Conservation (phyloP, 1,140 invertebrate species). For the Anadara kagoshimensis region DNA sequence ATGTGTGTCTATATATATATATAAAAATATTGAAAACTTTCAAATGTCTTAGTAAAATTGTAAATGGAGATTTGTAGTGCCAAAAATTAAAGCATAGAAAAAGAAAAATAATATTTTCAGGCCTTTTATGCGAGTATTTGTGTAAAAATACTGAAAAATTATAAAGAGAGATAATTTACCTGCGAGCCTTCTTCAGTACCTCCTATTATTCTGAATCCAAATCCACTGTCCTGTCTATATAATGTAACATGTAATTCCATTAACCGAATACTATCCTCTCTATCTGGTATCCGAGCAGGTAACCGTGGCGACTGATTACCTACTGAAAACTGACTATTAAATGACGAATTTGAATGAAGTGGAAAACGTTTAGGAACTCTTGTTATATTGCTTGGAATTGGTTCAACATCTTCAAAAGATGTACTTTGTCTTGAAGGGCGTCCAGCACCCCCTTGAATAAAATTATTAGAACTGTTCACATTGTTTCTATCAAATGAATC, state of each 20-base stretch:
- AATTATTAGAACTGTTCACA: constrained; percentile 23
- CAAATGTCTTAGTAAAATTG: no score
- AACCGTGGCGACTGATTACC: constrained; percentile 42
- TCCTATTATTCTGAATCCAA: constrained; percentile 99
- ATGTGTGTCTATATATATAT: no score
- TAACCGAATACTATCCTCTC: constrained; percentile 35
- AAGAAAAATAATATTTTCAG: no score
- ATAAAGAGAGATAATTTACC: constrained; percentile 73
- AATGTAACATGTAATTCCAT: constrained; percentile 85
- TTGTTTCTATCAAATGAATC: constrained; percentile 30
- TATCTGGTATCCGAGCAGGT: constrained; percentile 29
- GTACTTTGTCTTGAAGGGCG: constrained; percentile 78
- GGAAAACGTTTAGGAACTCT: constrained; percentile 56
- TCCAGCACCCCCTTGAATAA: constrained; percentile 48
- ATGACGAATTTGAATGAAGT: constrained; percentile 46
- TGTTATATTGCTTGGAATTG: constrained; percentile 63
- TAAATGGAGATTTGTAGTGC: no score
- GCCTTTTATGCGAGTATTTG: no score
- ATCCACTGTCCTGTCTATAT: constrained; percentile 88
- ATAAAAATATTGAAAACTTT: no score
- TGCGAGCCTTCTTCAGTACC: constrained; percentile 98
- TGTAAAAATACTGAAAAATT: no score
- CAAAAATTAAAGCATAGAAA: no score
- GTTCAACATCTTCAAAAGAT: constrained; percentile 79
- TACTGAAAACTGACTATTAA: constrained; percentile 29